Percentiles rank a stretch among this genome's conserved stretches.
Evolutionary conservation across 2,797 vertebrate species (phyloP).

Genomic region (Momotus momota): DNA sequence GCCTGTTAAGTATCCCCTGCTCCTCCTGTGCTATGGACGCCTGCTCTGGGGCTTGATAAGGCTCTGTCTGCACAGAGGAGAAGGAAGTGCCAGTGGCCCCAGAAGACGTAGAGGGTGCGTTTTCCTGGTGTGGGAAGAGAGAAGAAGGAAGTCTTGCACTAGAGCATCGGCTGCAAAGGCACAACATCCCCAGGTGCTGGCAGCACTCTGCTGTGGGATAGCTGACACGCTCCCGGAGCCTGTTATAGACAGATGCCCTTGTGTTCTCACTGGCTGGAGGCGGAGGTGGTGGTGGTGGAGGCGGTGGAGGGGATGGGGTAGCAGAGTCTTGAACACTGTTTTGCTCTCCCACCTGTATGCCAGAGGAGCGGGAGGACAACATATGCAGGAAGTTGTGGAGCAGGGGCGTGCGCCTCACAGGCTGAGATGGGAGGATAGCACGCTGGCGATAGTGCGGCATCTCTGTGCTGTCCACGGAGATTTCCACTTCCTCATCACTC

Average conservation of each 20-base stretch:
- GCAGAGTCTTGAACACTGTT: conserved; percentile 85
- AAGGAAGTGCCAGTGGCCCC: conserved; percentile 87
- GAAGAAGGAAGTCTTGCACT: conserved; percentile 84
- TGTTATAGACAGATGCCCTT: conserved; percentile 88
- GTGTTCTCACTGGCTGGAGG: conserved; percentile 86
- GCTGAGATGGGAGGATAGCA: conserved; percentile 94
- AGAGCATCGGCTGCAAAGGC: conserved; percentile 94
- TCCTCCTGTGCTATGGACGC: conserved; percentile 82
- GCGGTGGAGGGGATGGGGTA: conserved; percentile 83
- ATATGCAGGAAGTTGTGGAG: conserved; percentile 99
- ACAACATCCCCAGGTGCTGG: conserved; percentile 95
- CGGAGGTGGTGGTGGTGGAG: conserved; percentile 81
- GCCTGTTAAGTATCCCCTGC: conserved; percentile 86
- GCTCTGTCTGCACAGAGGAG: conserved; percentile 92
- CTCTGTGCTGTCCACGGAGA: conserved; percentile 96
- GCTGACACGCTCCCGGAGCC: conserved; percentile 85
- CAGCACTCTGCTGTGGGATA: conserved; percentile 90
- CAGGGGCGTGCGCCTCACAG: conserved; percentile 95
- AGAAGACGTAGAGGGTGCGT: conserved; percentile 78
- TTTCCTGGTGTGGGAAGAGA: conserved; percentile 81
- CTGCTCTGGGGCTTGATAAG: conserved; percentile 87
- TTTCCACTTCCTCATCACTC: conserved; percentile 97
- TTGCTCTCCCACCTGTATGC: conserved; percentile 87
- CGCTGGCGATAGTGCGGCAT: conserved; percentile 96
- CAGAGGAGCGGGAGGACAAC: conserved; percentile 94